Evolutionary conservation across 2,888 invertebrate genomes (phyloP).

Genomic region (Cabera pusaria): DNA sequence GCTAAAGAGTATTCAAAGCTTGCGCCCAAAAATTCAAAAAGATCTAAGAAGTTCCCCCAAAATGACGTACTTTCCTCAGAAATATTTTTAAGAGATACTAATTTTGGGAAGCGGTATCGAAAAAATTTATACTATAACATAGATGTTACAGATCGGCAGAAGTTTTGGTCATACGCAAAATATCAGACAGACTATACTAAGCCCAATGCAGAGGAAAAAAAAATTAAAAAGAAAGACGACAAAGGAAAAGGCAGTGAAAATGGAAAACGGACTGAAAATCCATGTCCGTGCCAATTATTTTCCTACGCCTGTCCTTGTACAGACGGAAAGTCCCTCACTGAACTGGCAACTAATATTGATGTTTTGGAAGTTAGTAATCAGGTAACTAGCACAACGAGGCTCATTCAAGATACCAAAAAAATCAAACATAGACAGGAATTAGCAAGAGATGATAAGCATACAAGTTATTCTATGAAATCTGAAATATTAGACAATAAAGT

Average conservation of each 20-base stretch:
- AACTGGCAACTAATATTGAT: constrained; percentile 46
- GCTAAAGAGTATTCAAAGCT: constrained; percentile 45
- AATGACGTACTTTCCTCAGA: constrained; percentile 52
- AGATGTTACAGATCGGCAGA: constrained; percentile 46
- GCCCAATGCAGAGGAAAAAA: constrained; percentile 49
- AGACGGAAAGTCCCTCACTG: constrained; percentile 49
- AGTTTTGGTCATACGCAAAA: constrained; percentile 64
- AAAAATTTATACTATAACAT: constrained; percentile 36
- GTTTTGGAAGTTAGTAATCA: constrained; percentile 43
- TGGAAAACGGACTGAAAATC: constrained; percentile 50
- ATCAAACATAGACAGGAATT: constrained; percentile 37
- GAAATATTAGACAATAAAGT: too few relatives aligned
- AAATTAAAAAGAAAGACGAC: constrained; percentile 52
- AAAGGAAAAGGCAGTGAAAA: too few relatives aligned
- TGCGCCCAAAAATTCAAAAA: constrained; percentile 43
- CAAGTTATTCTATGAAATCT: too few relatives aligned
- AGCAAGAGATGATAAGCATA: constrained; percentile 45
- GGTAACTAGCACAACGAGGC: constrained; percentile 45
- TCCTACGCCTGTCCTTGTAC: constrained; percentile 65
- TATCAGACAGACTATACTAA: constrained; percentile 58
- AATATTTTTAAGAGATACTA: constrained; percentile 55
- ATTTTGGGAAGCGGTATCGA: constrained; percentile 27
- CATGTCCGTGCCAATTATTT: constrained; percentile 68
- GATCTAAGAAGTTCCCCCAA: constrained; percentile 36
- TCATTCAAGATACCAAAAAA: constrained; percentile 26